These are phyloP conservation scores for Aphelinus atriplicis DNA, from an alignment of 1,140 invertebrate species.

Conservation along the genomic window DNA sequence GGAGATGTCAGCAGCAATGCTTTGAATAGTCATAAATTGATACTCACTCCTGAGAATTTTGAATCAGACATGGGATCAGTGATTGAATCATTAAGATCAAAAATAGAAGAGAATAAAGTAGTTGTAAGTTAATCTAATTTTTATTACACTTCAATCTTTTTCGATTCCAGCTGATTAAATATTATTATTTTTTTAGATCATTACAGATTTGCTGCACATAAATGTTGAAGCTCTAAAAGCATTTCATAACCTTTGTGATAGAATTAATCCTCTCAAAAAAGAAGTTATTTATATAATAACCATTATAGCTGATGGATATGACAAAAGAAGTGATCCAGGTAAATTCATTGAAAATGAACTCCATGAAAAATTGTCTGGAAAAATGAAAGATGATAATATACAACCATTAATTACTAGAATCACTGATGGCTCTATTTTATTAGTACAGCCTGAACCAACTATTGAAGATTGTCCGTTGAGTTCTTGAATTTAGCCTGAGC, in stretches of 20 bases:
- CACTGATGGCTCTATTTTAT: constrained; percentile 53
- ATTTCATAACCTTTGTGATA: constrained; percentile 59
- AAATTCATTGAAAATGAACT: constrained; percentile 51
- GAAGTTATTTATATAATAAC: constrained; percentile 54
- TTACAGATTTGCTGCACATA: constrained; percentile 51
- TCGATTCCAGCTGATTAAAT: not conserved
- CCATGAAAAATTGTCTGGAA: constrained; percentile 44
- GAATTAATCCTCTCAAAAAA: constrained; percentile 50
- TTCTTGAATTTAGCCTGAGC: no score
- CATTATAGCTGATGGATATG: constrained; percentile 47
- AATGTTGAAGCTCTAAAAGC: constrained; percentile 49
- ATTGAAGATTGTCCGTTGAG: constrained; percentile 35
- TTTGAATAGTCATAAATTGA: constrained; percentile 40
- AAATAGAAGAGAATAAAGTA: constrained; percentile 43
- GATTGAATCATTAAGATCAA: constrained; percentile 41
- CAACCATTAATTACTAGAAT: constrained; percentile 55
- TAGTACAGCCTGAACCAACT: constrained; percentile 48
- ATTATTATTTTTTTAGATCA: constrained; percentile 49
- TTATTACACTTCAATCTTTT: not conserved
- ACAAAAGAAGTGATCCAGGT: constrained; percentile 30
- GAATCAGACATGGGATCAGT: constrained; percentile 48
- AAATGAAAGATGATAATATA: constrained; percentile 53
- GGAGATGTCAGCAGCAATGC: constrained; percentile 46
- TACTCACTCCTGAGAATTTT: constrained; percentile 48
- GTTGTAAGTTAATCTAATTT: constrained; percentile 51